These are phyloP conservation scores for Chesias legatella DNA, from an alignment of 2,888 invertebrate genomes.

Conservation along the genomic window DNA sequence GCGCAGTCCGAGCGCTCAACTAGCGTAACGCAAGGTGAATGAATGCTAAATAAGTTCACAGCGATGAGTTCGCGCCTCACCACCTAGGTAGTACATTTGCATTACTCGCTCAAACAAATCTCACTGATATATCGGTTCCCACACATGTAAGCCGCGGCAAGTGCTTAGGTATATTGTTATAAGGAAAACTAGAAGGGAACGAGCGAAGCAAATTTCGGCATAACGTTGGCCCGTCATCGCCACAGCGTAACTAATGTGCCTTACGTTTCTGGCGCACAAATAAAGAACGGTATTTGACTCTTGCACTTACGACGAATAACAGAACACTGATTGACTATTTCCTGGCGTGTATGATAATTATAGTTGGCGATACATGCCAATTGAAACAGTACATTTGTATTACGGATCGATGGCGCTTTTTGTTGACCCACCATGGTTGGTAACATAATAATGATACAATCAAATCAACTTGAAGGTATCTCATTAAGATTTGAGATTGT, in stretches of 20 bases:
- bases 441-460: conserved; percentile 38
- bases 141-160: conserved; percentile 22
- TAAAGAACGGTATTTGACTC: conserved; percentile 62
- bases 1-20: conserved; percentile 58
- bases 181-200: conserved; percentile 33
- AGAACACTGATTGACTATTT: conserved; percentile 55
- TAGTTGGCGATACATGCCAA: conserved; percentile 40
- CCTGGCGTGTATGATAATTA: conserved; percentile 47
- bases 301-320: conserved; percentile 44
- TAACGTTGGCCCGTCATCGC: conserved; percentile 41
- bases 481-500: no score
- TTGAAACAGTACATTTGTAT: conserved; percentile 40
- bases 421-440: conserved; percentile 27
- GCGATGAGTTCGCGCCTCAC: conserved; percentile 36
- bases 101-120: conserved; percentile 25
- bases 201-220: conserved; percentile 30
- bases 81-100: conserved; percentile 32
- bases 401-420: conserved; percentile 39
- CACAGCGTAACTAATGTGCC: conserved; percentile 58
- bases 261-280: conserved; percentile 48
- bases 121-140: conserved; percentile 26
- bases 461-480: conserved; percentile 33
- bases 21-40: conserved; percentile 72
- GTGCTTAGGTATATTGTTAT: conserved; percentile 18
- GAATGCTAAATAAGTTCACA: conserved; percentile 67